Evolutionary conservation across 1,140 invertebrate genomes (phyloP).

Genomic region (Lineus longissimus): DNA sequence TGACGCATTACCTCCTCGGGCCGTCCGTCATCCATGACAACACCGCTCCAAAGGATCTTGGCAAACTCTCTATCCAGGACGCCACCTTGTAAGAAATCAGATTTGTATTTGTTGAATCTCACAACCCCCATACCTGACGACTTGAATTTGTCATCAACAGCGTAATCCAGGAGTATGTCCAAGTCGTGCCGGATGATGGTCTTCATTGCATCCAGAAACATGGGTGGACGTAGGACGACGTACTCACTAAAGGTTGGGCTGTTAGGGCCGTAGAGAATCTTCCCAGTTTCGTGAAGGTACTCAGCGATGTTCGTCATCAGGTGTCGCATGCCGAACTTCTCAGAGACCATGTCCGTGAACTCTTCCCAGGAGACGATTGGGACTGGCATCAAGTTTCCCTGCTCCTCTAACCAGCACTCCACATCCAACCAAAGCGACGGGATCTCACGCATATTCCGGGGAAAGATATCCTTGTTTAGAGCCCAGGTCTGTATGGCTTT

Average conservation of each 20-base stretch:
- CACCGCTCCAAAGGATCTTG: conserved; percentile 28
- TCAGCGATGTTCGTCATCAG: conserved; percentile 32
- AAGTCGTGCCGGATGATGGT: conserved; percentile 35
- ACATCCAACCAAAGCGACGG: conserved; percentile 49
- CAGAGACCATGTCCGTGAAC: conserved; percentile 31
- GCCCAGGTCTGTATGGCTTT: conserved; percentile 32
- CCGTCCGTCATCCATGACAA: conserved; percentile 30
- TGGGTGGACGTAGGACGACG: conserved; percentile 43
- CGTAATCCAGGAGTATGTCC: conserved; percentile 21
- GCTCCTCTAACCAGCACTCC: conserved; percentile 42
- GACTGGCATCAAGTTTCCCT: conserved; percentile 37
- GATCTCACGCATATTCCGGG: conserved; percentile 38
- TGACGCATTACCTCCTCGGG: conserved; percentile 27
- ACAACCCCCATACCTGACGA: background rate
- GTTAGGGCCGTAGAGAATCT: conserved; percentile 24
- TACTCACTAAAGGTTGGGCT: conserved; percentile 9
- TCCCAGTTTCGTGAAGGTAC: conserved; percentile 46
- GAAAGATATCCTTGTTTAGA: conserved; percentile 37
- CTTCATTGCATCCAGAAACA: conserved; percentile 44
- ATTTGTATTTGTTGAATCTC: conserved; percentile 36
- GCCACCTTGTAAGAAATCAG: conserved; percentile 33
- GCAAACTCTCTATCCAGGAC: conserved; percentile 43
- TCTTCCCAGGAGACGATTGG: conserved; percentile 39
- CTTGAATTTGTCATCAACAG: background rate
- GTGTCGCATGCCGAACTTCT: conserved; percentile 47